Evolutionary conservation across 2,797 vertebrate genomes (phyloP), one percentile per base, ranked within the genome.

Genomic region (Aulostomus chinensis): DNA sequence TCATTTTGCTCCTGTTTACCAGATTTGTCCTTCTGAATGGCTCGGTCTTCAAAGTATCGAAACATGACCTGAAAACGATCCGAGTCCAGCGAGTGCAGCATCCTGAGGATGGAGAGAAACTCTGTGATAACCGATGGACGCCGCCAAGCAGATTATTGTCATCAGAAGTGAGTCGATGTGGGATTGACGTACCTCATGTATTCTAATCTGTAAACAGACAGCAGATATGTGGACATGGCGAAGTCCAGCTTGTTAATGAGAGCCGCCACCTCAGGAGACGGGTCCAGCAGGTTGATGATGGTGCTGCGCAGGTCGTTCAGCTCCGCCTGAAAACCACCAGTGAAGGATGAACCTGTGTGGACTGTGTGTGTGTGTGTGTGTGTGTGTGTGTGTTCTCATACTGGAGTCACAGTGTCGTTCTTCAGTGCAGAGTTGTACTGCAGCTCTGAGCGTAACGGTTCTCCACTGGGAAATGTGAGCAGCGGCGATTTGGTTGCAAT

Each of bases 61-160:
- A 98, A 98, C 96, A 98, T 98, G 52, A 98, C 94, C 80, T 98
- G 95, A 71, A 98, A 98, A n/a, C 95, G 94, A 50, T 97, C 96
- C 0, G 94, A 94, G 72, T 98, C 96, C 35, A 92, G 88, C 15
- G 96, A 91, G 15, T 89, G 89, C 18, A 95, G 86, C 51, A 98
- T 94, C 83, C 96, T 98, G 28, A 12, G 36, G 54, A n/a, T n/a
- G n/a, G n/a, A n/a, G n/a, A n/a, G n/a, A n/a, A n/a, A n/a, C n/a
- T n/a, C n/a, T n/a, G n/a, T n/a, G n/a, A n/a, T n/a, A n/a, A n/a
- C n/a, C n/a, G n/a, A n/a, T n/a, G n/a, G n/a, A n/a, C n/a, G n/a
- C n/a, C n/a, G n/a, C n/a, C n/a, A n/a, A n/a, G n/a, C n/a, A n/a
- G n/a, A n/a, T n/a, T n/a, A n/a, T n/a, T n/a, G n/a, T n/a, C n/a